Base-by-base conservation (phyloP, 2,113 vertebrate genomes). In the Macquaria ambigua region DNA sequence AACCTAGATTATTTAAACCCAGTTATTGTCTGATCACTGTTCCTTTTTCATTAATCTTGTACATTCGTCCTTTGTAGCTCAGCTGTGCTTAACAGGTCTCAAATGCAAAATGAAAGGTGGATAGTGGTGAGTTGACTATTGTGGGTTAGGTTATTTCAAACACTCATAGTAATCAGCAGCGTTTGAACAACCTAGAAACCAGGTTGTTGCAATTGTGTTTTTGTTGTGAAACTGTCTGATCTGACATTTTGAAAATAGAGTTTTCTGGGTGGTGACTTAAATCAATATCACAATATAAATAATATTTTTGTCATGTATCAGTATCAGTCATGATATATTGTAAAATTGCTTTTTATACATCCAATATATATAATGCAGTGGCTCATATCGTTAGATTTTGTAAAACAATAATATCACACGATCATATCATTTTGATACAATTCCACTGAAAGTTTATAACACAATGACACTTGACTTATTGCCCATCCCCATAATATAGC, bases 1-100 rank as follows among this genome's bases (percentile, higher is more conserved):
- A 41, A 67, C 37, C 7, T 50, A 31, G 62, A 56, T 25, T 72
- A 58, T 50, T 66, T 41, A 34, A 52, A 28, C 8, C 6, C 16
- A 23, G 14, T 31, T 23, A 50, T 34, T 34, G 25, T 66, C 15
- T 21, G 6, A 21, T 83, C 31, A 63, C 34, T 5, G 48, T 66
- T 83, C 43, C 62, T 16, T 56, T 77, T 46, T 55, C 4, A 69
- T 66, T 61, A 34, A 31, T 31, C 52, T 5, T 70, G 20, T 59
- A 41, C 6, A 11, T 46, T 56, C 31, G 53, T 8, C 23, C 0
- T 64, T 53, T 70, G 61, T 66, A 21, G 14, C 4, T 79, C n/a
- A 72, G n/a, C 37, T 63, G 7, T 67, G 67, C 18, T 53, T 41
- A 31, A 37, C 25, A 20, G 50, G 0, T 31, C 23, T 53, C 23